Base-by-base conservation (phyloP, 2,888 invertebrate genomes). In the Tethea ocularis region DNA sequence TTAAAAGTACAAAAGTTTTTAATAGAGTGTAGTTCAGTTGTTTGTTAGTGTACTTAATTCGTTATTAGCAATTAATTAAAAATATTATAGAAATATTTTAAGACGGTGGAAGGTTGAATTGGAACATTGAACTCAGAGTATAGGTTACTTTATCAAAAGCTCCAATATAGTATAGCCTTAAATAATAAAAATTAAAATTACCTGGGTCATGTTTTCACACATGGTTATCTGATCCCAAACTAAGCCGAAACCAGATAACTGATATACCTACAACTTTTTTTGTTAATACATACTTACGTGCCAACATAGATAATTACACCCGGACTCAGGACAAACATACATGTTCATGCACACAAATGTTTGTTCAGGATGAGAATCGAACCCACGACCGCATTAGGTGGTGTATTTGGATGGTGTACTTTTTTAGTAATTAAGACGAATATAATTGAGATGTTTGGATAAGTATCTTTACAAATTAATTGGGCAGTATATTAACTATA, bases 1-100 rank as follows among this genome's bases (percentile, higher is more conserved):
- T 73, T 80, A 75, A 71, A 67, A 69, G 70, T 61, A 69, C 59
- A 71, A 64, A 74, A 74, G 72, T 76, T 77, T 71, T 66, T 66
- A 72, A 68, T 68, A 64, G 65, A 76, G 67, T 63, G 67, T 67
- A 69, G 71, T 69, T 70, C 64, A 65, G 46, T 20, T 46, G 46
- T 46, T 20, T 46, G n/a, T 46, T 10, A 20, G 17, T 46, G 1
- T 46, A n/a, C n/a, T n/a, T n/a, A 46, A 46, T 46, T 46, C 10
- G 20, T 46, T 20, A 46, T 20, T 46, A 10, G 20, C 8, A 46
- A 46, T 46, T 46, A 20, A 46, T 46, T 46, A n/a, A 17, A 20
- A 20, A 2, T 20, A 10, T 20, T 2, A 46, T 20, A 15, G 46
- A n/a, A 38, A 38, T n/a, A 38, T 38, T 38, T 38, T n/a, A 38